Conservation (phyloP, 1,140 invertebrate genomes). For the Anastrepha obliqua region DNA sequence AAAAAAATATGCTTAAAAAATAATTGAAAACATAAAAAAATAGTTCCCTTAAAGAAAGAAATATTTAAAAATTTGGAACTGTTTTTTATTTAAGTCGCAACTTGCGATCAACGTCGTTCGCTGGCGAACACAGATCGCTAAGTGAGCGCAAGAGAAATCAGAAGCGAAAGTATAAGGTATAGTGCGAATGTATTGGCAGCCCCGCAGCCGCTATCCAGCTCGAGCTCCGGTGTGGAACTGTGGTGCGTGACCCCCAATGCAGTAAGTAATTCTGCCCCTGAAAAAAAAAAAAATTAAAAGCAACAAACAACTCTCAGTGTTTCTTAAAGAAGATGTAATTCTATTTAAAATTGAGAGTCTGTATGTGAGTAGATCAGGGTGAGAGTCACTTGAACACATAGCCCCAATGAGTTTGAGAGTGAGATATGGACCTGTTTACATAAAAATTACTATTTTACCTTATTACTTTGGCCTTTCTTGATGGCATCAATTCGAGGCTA, state of each 20-base stretch:
- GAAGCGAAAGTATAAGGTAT: slow-evolving; percentile 7
- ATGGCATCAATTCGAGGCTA: background rate
- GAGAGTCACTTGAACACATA: background rate
- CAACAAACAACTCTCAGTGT: background rate
- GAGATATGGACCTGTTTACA: slow-evolving; percentile 2
- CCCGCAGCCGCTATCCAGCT: background rate
- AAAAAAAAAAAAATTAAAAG: background rate
- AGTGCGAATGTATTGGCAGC: slow-evolving; percentile 10
- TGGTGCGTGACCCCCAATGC: slow-evolving; percentile 1
- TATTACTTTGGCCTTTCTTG: background rate
- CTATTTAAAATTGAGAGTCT: background rate
- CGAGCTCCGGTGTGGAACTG: background rate
- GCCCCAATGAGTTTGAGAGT: background rate
- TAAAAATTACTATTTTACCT: slow-evolving; percentile 44
- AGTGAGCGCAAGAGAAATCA: slow-evolving; percentile 1
- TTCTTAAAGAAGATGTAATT: background rate
- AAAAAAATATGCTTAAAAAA: slow-evolving; percentile 25
- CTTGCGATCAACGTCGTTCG: background rate
- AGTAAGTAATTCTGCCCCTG: slow-evolving; percentile 50
- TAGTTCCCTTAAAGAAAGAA: slow-evolving; percentile 38
- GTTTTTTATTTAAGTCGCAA: slow-evolving; percentile 38
- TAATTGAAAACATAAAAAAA: slow-evolving; percentile 7
- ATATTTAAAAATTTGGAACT: slow-evolving; percentile 25
- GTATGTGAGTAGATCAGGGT: background rate
- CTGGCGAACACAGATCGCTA: background rate